phyloP scores from a whole-genome alignment of 1,140 invertebrate genomes.

The Aphaenogaster floridana region DNA sequence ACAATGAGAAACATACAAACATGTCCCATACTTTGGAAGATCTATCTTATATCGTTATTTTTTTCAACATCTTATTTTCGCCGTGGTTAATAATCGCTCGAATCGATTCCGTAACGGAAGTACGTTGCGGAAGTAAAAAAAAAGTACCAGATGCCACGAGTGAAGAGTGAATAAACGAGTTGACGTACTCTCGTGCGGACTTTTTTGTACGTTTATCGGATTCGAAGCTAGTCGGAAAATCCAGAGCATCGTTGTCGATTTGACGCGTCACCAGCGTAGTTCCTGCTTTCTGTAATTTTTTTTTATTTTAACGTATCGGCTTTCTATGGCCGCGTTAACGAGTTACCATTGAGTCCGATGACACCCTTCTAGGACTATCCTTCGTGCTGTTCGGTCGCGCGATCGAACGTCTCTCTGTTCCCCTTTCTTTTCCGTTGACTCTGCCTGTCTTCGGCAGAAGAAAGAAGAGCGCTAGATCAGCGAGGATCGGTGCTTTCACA shows the following conservation, averaged over 20 bases:
- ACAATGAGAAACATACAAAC: not conserved
- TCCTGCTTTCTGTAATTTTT: constrained; percentile 62
- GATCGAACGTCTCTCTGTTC: constrained; percentile 40
- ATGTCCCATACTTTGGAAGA: not conserved
- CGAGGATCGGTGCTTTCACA: constrained; percentile 29
- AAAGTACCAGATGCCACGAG: not conserved
- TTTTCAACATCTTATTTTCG: not conserved
- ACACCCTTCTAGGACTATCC: constrained; percentile 58
- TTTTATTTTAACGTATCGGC: constrained; percentile 54
- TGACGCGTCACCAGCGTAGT: constrained; percentile 19
- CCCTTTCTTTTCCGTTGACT: constrained; percentile 43
- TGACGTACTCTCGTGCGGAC: not conserved
- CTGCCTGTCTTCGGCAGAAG: constrained; percentile 37
- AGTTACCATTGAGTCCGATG: constrained; percentile 71
- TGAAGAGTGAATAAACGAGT: constrained; percentile 28
- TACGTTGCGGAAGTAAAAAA: constrained; percentile 12
- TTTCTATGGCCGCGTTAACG: constrained; percentile 73
- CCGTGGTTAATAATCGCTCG: not conserved
- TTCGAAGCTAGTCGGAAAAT: constrained; percentile 46
- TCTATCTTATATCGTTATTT: not conserved
- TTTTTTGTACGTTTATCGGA: constrained; percentile 41
- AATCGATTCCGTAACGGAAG: not conserved
- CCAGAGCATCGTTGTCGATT: constrained; percentile 42
- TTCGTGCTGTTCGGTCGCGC: constrained; percentile 36
- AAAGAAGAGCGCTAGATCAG: constrained; percentile 49